These are phyloP conservation scores for Lepetodrilus schrolli DNA, from an alignment of 2,888 invertebrate genomes.

Conservation along the genomic window DNA sequence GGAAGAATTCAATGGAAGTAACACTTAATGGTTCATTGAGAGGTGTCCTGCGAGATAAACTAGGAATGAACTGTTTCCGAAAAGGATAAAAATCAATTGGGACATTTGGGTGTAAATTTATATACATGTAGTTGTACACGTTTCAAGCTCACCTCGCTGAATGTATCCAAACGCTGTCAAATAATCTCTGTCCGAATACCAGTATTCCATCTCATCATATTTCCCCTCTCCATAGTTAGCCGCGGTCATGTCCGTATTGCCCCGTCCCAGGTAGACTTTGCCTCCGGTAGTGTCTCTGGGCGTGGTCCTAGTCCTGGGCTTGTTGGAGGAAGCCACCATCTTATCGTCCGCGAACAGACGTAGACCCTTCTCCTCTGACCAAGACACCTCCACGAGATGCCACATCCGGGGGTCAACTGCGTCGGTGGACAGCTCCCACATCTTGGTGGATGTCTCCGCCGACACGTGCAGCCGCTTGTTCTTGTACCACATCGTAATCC, in stretches of 20 bases:
- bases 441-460: constrained; percentile 53
- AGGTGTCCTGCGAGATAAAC: no score
- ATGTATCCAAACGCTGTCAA: constrained; percentile 70
- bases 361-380: constrained; percentile 60
- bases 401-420: constrained; percentile 52
- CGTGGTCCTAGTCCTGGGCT: background rate
- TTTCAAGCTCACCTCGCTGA: constrained; percentile 71
- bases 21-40: no score
- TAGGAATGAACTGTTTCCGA: no score
- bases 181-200: constrained; percentile 71
- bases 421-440: constrained; percentile 54
- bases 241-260: constrained; percentile 48
- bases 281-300: background rate
- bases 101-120: no score
- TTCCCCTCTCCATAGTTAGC: constrained; percentile 61
- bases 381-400: constrained; percentile 69
- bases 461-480: constrained; percentile 47
- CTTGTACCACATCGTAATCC: constrained; percentile 59
- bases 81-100: no score
- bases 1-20: no score
- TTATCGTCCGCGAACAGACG: constrained; percentile 54
- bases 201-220: constrained; percentile 72
- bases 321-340: constrained; percentile 35
- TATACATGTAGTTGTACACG: no score
- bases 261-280: constrained; percentile 56